phyloP scores from a whole-genome alignment of 2,888 invertebrate genomes.

The Acrobasis consociella region DNA sequence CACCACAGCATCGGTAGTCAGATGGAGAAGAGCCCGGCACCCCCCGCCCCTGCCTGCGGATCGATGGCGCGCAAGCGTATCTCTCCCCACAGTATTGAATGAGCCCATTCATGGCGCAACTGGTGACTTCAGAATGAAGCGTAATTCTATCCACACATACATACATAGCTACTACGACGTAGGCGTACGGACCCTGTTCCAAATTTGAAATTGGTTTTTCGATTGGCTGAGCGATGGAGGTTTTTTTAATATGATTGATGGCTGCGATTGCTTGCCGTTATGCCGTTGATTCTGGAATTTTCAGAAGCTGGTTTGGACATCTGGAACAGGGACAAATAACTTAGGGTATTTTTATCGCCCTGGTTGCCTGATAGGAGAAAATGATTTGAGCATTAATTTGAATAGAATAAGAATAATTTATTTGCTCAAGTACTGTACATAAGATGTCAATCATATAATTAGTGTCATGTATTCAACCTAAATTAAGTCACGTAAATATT shows the following conservation, averaged over 20 bases:
- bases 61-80: conserved; percentile 65
- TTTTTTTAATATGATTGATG: conserved; percentile 36
- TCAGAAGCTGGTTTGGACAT: conserved; percentile 7
- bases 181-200: conserved; percentile 37
- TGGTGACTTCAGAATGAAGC: conserved; percentile 67
- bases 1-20: not conserved
- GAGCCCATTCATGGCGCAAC: conserved; percentile 72
- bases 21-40: conserved; percentile 37
- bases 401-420: too few species aligned
- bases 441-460: too few species aligned
- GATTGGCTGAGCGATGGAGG: conserved; percentile 34
- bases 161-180: conserved; percentile 36
- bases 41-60: conserved; percentile 42
- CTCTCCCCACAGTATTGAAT: conserved; percentile 61
- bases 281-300: not conserved
- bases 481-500: too few species aligned
- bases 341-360: too few species aligned
- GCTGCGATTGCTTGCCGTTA: conserved; percentile 29
- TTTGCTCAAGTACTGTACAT: too few species aligned
- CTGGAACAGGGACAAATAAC: not conserved
- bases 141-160: conserved; percentile 28
- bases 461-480: too few species aligned
- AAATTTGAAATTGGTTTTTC: conserved; percentile 38
- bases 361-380: too few species aligned
- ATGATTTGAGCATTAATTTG: too few species aligned